Percentiles rank a stretch among this genome's conserved stretches.
Conservation (phyloP, 1,140 invertebrate genomes). For the Tetranychus urticae region DNA sequence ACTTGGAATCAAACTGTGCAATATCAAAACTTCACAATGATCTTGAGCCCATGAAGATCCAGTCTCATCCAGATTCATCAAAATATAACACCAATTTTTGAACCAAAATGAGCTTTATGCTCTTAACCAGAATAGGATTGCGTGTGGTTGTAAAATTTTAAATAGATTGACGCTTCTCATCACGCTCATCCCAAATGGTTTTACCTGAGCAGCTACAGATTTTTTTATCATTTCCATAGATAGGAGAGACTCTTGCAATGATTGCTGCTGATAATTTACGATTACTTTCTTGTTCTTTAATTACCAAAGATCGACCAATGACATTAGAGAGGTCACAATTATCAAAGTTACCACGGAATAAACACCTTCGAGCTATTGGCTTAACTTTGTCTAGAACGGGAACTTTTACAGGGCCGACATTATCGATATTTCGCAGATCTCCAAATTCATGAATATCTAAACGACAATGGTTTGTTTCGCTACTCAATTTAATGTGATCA, state of each 20-base stretch:
- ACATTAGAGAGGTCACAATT: conserved; percentile 4
- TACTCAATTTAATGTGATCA: neutral
- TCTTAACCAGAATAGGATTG: neutral
- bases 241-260: conserved; percentile 7
- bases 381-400: neutral
- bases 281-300: neutral
- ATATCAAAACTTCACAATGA: too few relatives aligned
- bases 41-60: too few relatives aligned
- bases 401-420: neutral
- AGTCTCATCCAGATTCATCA: neutral
- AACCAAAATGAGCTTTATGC: neutral
- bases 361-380: neutral
- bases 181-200: conserved; percentile 10
- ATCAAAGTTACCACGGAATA: conserved; percentile 1
- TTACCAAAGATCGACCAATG: conserved; percentile 7
- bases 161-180: conserved; percentile 1
- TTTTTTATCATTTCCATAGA: conserved; percentile 8
- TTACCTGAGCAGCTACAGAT: conserved; percentile 9
- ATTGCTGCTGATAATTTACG: conserved; percentile 5
- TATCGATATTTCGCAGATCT: conserved; percentile 5
- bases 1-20: too few relatives aligned
- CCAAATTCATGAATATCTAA: conserved; percentile 14
- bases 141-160: neutral
- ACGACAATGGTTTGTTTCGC: neutral
- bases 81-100: neutral